These are phyloP conservation scores for Elanoides forficatus DNA, from an alignment of 2,113 vertebrate genomes.

Conservation along the genomic window DNA sequence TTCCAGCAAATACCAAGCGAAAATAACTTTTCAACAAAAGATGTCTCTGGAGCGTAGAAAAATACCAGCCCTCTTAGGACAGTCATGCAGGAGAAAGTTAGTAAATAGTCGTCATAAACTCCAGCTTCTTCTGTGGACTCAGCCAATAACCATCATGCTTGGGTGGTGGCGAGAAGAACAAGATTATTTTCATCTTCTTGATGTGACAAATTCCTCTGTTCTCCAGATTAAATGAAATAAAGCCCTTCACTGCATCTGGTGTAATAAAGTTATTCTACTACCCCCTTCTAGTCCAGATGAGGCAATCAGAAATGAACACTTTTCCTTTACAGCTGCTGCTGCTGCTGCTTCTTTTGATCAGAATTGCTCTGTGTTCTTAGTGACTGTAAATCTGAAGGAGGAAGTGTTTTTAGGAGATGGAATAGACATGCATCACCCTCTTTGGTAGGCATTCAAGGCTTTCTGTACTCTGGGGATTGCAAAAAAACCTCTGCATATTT, in stretches of 20 bases:
- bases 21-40: constrained; percentile 64
- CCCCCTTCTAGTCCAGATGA: constrained; percentile 47
- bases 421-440: constrained; percentile 20
- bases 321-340: constrained; percentile 37
- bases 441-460: constrained; percentile 2
- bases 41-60: constrained; percentile 43
- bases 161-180: not conserved
- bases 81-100: constrained; percentile 49
- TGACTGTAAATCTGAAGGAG: constrained; percentile 54
- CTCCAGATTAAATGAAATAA: constrained; percentile 58
- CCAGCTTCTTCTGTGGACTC: constrained; percentile 18
- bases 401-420: constrained; percentile 46
- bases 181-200: constrained; percentile 61
- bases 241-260: constrained; percentile 31
- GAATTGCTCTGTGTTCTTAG: constrained; percentile 34
- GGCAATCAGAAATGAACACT: constrained; percentile 37
- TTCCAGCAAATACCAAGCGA: constrained; percentile 64
- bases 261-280: constrained; percentile 34
- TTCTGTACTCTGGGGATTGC: not conserved
- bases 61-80: not conserved
- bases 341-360: constrained; percentile 62
- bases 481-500: not conserved
- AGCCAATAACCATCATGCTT: constrained; percentile 7
- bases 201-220: constrained; percentile 55
- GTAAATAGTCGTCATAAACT: constrained; percentile 33